Evolutionary conservation across 1,140 invertebrate genomes (phyloP), one percentile per base, ranked within the genome.

Genomic region (Trachymyrmex septentrionalis): DNA sequence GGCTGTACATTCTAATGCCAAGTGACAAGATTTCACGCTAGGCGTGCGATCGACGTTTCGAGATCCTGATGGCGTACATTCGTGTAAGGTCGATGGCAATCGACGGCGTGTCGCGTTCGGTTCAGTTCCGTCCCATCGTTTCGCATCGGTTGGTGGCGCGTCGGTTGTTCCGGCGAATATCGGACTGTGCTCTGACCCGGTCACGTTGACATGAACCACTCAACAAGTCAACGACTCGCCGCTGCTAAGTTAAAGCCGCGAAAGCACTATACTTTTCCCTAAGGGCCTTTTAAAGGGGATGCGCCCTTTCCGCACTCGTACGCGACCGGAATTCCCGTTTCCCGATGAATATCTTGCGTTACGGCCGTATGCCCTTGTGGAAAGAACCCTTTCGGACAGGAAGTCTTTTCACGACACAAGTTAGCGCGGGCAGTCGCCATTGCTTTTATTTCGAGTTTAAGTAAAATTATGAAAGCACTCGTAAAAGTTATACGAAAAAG

Each of bases 191-290:
- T 91, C 64, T 92, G 86, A 92, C 90, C 91, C 81, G 89, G 91
- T 92, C 89, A 92, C 71, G 91, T 88, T 89, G 91, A 90, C 91
- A 86, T 76, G 81, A 92, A 86, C 87, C 89, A 92, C 91, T 92
- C 91, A 88, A 92, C 91, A 88, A 92, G 91, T 92, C 91, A 92
- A 87, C 91, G 91, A 92, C 91, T 92, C 78, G 73, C 76, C 76
- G 78, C 14, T 80, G 78, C 82, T 72, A 90, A 87, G 80, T 92
- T 92, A 92, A 92, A 92, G 91, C 88, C 78, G 88, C 87, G 77
- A 66, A 86, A 86, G 59, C 80, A 53, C 85, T 88, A 82, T 78
- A 87, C 82, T 89, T 87, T 90, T 61, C 88, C 87, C 88, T 90
- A 82, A 92, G 87, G 86, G 86, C 50, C 75, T 75, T 61, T 91